Evolutionary conservation across 2,113 vertebrate genomes (phyloP).

Genomic region (Pongo abelii): DNA sequence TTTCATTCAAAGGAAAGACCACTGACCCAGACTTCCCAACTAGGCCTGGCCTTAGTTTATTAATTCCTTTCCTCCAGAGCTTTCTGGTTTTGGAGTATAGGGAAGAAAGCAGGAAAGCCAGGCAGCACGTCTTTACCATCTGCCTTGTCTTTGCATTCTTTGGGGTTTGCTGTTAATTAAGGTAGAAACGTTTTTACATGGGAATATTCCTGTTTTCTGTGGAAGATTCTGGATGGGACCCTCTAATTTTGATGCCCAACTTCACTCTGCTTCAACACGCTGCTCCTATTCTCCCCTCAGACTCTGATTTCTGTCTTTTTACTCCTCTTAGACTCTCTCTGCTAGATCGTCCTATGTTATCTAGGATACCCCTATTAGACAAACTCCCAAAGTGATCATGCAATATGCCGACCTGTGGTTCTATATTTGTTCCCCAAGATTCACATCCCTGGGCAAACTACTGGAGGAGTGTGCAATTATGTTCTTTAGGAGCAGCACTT

Average conservation of each 20-base stretch:
- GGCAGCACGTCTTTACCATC: neutral
- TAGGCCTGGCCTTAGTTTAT: neutral
- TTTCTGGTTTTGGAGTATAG: neutral
- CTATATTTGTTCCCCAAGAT: neutral
- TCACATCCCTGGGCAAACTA: neutral
- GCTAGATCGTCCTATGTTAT: neutral
- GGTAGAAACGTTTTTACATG: neutral
- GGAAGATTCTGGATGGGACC: neutral
- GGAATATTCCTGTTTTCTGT: neutral
- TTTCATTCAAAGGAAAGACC: neutral
- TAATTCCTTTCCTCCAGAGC: neutral
- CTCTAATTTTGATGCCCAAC: neutral
- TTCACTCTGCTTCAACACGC: neutral
- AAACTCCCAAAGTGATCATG: neutral
- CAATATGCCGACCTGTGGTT: neutral
- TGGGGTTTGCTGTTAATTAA: neutral
- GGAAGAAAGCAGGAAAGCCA: neutral
- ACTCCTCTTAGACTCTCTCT: neutral
- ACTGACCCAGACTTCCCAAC: neutral
- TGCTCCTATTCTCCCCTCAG: neutral
- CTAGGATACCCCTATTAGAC: neutral
- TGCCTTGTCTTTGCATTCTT: neutral
- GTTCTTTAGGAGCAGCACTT: neutral
- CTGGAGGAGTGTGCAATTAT: neutral
- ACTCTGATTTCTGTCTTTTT: neutral